phyloP scores from a whole-genome alignment of 1,140 invertebrate species.

The Eufriesea mexicana region DNA sequence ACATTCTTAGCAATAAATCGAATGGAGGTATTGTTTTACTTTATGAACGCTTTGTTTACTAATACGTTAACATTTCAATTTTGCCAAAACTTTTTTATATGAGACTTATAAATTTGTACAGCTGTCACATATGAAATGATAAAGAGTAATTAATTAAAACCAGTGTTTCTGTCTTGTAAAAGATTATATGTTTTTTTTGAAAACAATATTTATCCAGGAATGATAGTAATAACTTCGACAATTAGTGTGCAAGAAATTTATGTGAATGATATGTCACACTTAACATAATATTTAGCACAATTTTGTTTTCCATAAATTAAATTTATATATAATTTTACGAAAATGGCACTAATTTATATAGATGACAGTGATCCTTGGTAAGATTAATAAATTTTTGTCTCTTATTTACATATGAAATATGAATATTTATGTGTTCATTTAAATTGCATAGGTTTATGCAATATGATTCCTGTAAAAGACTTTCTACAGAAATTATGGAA shows the following conservation, averaged over 20 bases:
- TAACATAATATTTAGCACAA: neutral
- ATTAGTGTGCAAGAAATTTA: neutral
- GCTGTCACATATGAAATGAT: neutral
- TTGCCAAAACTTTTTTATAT: neutral
- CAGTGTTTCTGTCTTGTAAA: neutral
- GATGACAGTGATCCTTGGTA: constrained; percentile 81
- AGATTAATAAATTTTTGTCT: constrained; percentile 26
- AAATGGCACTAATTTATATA: constrained; percentile 79
- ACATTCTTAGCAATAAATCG: constrained; percentile 18
- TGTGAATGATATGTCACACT: neutral
- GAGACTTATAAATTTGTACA: neutral
- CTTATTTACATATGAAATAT: neutral
- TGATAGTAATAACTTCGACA: neutral
- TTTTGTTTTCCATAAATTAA: neutral
- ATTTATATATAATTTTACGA: constrained; percentile 15
- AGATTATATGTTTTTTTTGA: neutral
- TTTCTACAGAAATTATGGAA: constrained; percentile 85
- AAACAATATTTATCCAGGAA: no score
- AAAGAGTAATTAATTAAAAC: neutral
- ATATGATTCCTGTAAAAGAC: constrained; percentile 86
- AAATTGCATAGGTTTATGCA: constrained; percentile 83
- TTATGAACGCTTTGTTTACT: neutral
- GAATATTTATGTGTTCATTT: neutral
- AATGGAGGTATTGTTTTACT: neutral
- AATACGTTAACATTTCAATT: neutral